Evolutionary conservation across 2,888 invertebrate species (phyloP).

Genomic region (Galerucella nymphaeae): DNA sequence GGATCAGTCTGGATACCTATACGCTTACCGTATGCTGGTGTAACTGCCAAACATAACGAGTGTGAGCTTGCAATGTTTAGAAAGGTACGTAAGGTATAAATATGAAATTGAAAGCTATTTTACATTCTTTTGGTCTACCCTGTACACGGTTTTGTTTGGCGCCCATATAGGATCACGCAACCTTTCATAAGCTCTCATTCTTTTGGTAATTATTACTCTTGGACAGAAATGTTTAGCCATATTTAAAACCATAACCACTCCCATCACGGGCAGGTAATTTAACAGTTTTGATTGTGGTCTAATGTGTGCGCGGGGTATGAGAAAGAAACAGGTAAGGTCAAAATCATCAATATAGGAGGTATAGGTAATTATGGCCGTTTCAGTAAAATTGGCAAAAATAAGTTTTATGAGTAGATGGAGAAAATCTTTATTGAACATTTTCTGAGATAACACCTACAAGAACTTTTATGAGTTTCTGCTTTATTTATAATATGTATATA

Average conservation of each 20-base stretch:
- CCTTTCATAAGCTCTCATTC: slow-evolving; percentile 49
- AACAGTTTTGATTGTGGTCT: slow-evolving; percentile 32
- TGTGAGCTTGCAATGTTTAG: too few species aligned
- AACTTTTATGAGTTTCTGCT: not conserved
- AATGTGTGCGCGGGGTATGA: slow-evolving; percentile 34
- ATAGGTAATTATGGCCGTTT: not conserved
- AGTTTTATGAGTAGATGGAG: too few species aligned
- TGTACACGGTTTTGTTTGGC: slow-evolving; percentile 46
- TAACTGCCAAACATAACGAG: too few species aligned
- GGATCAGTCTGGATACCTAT: too few species aligned
- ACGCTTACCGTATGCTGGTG: too few species aligned
- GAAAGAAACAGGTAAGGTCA: slow-evolving; percentile 31
- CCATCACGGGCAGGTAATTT: slow-evolving; percentile 44
- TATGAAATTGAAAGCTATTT: too few species aligned
- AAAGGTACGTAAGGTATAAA: too few species aligned
- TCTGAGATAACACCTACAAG: not conserved
- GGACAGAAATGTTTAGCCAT: slow-evolving; percentile 45
- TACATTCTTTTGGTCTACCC: not conserved
- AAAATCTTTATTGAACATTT: not conserved
- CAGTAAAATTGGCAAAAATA: not conserved
- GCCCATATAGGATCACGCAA: slow-evolving; percentile 49
- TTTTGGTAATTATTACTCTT: slow-evolving; percentile 52
- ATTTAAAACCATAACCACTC: slow-evolving; percentile 47
- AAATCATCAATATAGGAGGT: slow-evolving; percentile 6
- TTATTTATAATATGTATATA: not conserved